phyloP scores from a whole-genome alignment of 1,140 invertebrate genomes.

The Drosophila carrolli region DNA sequence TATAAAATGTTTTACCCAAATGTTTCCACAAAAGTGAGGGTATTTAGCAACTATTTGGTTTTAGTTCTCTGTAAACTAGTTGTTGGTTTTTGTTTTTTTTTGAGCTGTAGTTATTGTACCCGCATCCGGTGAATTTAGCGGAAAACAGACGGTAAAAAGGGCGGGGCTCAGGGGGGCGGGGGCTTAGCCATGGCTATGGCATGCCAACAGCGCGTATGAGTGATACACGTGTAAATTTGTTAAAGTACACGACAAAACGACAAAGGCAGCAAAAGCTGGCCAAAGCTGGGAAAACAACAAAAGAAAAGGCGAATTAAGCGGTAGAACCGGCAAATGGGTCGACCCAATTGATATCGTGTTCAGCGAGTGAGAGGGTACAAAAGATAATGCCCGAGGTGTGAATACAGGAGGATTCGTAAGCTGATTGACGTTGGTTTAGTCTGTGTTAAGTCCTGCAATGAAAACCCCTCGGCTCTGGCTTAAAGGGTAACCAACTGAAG shows the following conservation, averaged over 20 bases:
- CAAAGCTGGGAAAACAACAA: conserved; percentile 21
- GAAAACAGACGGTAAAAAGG: conserved; percentile 22
- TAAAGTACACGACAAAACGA: conserved; percentile 60
- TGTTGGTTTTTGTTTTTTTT: conserved; percentile 10
- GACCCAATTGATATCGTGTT: conserved; percentile 31
- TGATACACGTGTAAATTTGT: conserved; percentile 80
- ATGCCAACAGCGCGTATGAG: conserved; percentile 71
- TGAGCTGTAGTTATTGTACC: conserved; percentile 14
- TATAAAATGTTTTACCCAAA: background rate
- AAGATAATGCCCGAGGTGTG: conserved; percentile 22
- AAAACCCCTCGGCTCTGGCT: conserved; percentile 17
- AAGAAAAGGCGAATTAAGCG: background rate
- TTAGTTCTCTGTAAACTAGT: conserved; percentile 3
- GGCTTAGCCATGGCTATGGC: conserved; percentile 40
- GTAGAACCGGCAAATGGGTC: background rate
- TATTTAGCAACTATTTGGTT: background rate
- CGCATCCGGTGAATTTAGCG: conserved; percentile 46
- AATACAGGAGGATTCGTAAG: conserved; percentile 21
- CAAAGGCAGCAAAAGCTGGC: conserved; percentile 32
- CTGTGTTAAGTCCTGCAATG: conserved; percentile 43
- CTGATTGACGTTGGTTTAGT: conserved; percentile 48
- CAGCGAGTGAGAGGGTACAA: background rate
- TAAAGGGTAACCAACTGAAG: conserved; percentile 55
- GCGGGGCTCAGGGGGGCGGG: background rate
- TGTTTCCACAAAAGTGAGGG: background rate